Percentiles rank a stretch among this genome's conserved stretches.
These are phyloP conservation scores for Nettapus auritus DNA, from an alignment of 2,113 vertebrate species.

Conservation along the genomic window DNA sequence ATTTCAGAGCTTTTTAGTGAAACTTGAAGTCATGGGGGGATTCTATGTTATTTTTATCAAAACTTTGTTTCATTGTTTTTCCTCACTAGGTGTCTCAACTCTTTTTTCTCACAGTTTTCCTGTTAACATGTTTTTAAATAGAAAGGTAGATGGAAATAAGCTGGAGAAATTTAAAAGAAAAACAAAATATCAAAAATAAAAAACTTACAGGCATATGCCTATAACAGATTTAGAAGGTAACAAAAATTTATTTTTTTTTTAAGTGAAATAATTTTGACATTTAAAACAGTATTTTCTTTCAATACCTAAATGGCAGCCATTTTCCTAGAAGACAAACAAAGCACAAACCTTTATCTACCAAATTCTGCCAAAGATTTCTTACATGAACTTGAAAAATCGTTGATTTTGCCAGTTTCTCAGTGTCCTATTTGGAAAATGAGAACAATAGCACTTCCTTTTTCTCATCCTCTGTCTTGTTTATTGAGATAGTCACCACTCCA, in stretches of 20 bases:
- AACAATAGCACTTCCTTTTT: slow-evolving; percentile 50
- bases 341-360: neutral
- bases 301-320: neutral
- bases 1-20: neutral
- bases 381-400: neutral
- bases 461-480: slow-evolving; percentile 60
- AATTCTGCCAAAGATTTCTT: neutral
- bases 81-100: neutral
- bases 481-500: slow-evolving; percentile 56
- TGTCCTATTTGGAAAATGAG: neutral
- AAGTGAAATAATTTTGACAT: neutral
- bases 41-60: neutral
- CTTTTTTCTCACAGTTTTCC: neutral
- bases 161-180: neutral
- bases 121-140: neutral
- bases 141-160: neutral
- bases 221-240: neutral
- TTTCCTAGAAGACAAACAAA: neutral
- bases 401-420: slow-evolving; percentile 30
- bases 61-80: neutral
- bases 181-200: neutral
- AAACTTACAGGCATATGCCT: neutral
- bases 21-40: neutral
- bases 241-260: neutral
- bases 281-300: neutral